Base-by-base conservation (phyloP, 2,113 vertebrate species). In the Ammodytes dubius region DNA sequence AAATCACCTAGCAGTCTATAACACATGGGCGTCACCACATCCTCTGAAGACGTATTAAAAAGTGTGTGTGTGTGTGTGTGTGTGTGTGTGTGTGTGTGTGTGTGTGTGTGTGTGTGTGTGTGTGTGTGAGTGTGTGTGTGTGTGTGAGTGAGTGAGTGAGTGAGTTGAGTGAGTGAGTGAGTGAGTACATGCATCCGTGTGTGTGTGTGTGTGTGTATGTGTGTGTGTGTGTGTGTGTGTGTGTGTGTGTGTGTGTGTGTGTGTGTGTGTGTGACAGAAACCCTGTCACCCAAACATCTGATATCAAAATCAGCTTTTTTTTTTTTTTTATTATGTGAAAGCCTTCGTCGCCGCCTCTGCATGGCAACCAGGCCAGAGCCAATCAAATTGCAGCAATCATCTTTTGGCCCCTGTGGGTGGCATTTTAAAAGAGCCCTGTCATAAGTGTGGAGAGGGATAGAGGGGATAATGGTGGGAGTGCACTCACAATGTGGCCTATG, bases 311-410 rank as follows among this genome's bases (percentile, higher is more conserved):
- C 53, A 17, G 47, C 58, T 46, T 79, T 76, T 52, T 27, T 27
- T 27, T 27, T 27, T 27, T 27, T 27, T 27, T 27, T 27, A 1
- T 27, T 27, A 27, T 27, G 27, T 37, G 15, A 63, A 79, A 72
- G 66, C 42, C 27, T 27, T 27, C 27, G 27, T 27, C 27, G 27
- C 7, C n/a, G 27, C 47, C 40, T 27, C 83, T 87, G 75, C 90
- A 81, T 90, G 74, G 90, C 88, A 92, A 92, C 90, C 80, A 17
- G 70, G 14, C 66, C 74, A 8, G 58, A 85, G 74, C 90, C 88
- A 91, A 90, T 91, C 77, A 13, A 53, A 19, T 40, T 5, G 14
- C 66, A 2, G 81, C 70, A 35, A 61, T 65, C 43, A 4, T 71
- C 57, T 73, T 85, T 83, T 65, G 77, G 82, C 74, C 70, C 74